Conservation (phyloP, 1,140 invertebrate species). For the Atopsyche davidsoni region DNA sequence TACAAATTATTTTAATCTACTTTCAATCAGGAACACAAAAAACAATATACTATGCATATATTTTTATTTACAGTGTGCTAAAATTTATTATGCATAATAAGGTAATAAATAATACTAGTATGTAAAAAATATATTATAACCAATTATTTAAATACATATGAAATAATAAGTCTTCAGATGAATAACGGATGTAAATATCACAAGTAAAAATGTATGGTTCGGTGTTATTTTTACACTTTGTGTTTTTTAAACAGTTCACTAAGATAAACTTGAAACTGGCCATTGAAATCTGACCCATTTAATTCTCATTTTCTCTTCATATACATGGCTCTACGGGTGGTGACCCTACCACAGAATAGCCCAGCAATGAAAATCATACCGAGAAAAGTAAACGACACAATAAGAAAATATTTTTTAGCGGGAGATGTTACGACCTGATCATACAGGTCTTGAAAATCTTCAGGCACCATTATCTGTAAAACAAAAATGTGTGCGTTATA, state of each 20-base stretch:
- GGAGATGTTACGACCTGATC: conserved; percentile 63
- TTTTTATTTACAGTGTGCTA: too few relatives aligned
- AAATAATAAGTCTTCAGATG: too few relatives aligned
- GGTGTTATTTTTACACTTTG: conserved; percentile 12
- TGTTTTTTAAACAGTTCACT: conserved; percentile 15
- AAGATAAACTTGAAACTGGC: conserved; percentile 17
- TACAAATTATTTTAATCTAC: too few relatives aligned
- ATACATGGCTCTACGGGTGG: conserved; percentile 63
- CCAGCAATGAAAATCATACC: conserved; percentile 75
- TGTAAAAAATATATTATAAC: too few relatives aligned
- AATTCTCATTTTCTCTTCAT: conserved; percentile 61
- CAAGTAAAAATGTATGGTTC: conserved; percentile 13
- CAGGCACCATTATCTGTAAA: conserved; percentile 51
- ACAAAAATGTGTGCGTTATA: too few relatives aligned
- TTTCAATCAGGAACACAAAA: too few relatives aligned
- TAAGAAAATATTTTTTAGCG: conserved; percentile 70
- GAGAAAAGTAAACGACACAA: conserved; percentile 62
- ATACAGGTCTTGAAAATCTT: conserved; percentile 67
- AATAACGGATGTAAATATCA: conserved; percentile 24
- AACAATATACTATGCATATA: too few relatives aligned
- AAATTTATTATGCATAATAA: too few relatives aligned
- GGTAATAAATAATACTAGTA: too few relatives aligned
- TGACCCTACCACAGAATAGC: conserved; percentile 73
- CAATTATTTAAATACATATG: too few relatives aligned
- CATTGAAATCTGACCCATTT: conserved; percentile 12